phyloP scores from a whole-genome alignment of 2,113 vertebrate genomes.

The Phalacrocorax carbo region DNA sequence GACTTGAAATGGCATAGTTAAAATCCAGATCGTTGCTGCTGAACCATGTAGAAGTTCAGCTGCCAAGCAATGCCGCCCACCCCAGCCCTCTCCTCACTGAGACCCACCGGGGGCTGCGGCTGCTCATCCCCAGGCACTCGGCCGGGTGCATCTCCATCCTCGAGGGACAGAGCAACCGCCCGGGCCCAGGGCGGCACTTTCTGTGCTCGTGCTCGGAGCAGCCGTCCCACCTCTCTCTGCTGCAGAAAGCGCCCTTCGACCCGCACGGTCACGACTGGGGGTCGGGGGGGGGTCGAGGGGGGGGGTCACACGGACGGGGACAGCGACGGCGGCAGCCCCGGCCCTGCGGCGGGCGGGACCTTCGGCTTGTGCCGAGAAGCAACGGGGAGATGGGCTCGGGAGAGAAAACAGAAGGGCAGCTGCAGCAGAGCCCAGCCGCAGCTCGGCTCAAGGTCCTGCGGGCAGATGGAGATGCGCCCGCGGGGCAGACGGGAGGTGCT shows the following conservation, averaged over 20 bases:
- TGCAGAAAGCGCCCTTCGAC: background rate
- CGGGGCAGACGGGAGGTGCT: too few relatives aligned
- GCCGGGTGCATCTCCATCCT: fast-evolving
- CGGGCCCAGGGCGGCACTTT: background rate
- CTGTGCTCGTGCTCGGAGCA: background rate
- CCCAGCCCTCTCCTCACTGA: background rate
- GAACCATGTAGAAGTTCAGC: background rate
- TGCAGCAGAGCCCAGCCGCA: background rate
- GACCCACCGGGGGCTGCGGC: background rate
- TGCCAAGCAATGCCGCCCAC: fast-evolving
- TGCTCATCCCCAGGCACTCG: fast-evolving
- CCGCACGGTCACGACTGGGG: background rate
- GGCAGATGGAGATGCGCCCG: too few relatives aligned
- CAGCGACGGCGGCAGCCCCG: background rate
- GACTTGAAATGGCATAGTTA: background rate
- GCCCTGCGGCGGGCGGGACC: background rate
- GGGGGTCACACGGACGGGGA: too few relatives aligned
- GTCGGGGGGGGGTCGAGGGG: too few relatives aligned
- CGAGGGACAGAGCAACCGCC: background rate
- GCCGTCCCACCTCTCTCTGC: fast-evolving
- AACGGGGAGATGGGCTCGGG: background rate
- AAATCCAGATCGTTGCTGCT: background rate
- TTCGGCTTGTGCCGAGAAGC: fast-evolving
- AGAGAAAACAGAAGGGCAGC: background rate
- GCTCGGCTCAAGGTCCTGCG: background rate